These are phyloP conservation scores for Bagarius yarrelli DNA, from an alignment of 2,113 vertebrate genomes.

Conservation along the genomic window DNA sequence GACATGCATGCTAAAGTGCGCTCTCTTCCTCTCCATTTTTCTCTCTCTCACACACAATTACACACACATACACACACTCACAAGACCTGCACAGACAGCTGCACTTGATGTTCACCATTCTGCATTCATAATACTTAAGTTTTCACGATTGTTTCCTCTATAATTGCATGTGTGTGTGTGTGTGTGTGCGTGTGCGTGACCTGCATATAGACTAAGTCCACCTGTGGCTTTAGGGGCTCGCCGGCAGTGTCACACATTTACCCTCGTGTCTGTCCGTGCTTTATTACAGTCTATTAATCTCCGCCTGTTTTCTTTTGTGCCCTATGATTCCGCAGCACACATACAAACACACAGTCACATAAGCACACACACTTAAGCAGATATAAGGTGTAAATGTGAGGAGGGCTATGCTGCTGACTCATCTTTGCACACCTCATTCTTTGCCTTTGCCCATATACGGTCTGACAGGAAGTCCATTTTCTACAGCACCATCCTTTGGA, in stretches of 20 bases:
- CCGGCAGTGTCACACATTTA: not conserved
- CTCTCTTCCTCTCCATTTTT: not conserved
- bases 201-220: constrained; percentile 5
- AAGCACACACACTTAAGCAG: constrained; percentile 29
- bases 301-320: constrained; percentile 38
- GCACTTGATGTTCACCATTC: not conserved
- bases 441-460: constrained; percentile 40
- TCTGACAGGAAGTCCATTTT: constrained; percentile 40
- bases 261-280: not conserved
- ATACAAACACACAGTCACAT: constrained; percentile 17
- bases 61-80: not conserved
- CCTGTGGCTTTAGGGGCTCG: constrained; percentile 4
- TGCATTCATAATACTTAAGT: not conserved
- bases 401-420: constrained; percentile 43
- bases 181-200: constrained; percentile 21
- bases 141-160: constrained; percentile 5
- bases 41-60: constrained; percentile 16
- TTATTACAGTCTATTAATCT: constrained; percentile 47
- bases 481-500: not conserved
- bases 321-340: not conserved
- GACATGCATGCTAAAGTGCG: not conserved
- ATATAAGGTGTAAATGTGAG: constrained; percentile 35
- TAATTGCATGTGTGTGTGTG: not conserved
- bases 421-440: constrained; percentile 46
- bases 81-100: constrained; percentile 4